Evolutionary conservation across 2,113 vertebrate species (phyloP).

Genomic region (Catharus minimus): DNA sequence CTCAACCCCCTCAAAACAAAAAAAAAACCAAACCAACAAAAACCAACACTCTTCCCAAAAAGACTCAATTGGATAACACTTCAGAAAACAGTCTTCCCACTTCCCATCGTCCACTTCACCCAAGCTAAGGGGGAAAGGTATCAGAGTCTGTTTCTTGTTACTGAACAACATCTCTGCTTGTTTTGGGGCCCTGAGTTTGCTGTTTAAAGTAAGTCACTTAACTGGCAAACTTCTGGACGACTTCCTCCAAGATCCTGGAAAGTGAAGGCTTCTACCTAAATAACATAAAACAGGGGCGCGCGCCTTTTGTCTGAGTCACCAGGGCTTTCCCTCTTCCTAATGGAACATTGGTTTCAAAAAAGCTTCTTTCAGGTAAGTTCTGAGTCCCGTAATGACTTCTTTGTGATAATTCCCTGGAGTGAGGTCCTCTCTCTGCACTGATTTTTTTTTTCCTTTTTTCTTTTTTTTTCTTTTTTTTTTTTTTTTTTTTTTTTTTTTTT

Average conservation of each 20-base stretch:
- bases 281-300: conserved; percentile 82
- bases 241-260: conserved; percentile 86
- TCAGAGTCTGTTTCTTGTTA: conserved; percentile 88
- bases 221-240: conserved; percentile 83
- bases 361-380: conserved; percentile 84
- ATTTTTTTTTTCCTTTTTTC: conserved; percentile 46
- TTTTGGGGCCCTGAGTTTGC: conserved; percentile 84
- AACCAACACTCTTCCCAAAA: conserved; percentile 47
- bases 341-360: conserved; percentile 81
- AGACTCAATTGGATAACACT: conserved; percentile 76
- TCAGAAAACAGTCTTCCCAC: conserved; percentile 71
- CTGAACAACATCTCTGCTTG: conserved; percentile 78
- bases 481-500: background rate
- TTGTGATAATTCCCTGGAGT: conserved; percentile 68
- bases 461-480: conserved; percentile 26
- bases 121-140: conserved; percentile 73
- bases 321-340: conserved; percentile 84
- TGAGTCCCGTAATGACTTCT: conserved; percentile 66
- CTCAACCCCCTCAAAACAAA: conserved; percentile 33
- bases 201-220: conserved; percentile 76
- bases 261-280: conserved; percentile 83
- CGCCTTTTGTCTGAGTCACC: conserved; percentile 84
- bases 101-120: conserved; percentile 60
- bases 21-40: background rate
- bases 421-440: conserved; percentile 74